These are phyloP conservation scores for Liopterus haemorrhoidalis DNA, from an alignment of 2,888 invertebrate genomes.

Conservation along the genomic window DNA sequence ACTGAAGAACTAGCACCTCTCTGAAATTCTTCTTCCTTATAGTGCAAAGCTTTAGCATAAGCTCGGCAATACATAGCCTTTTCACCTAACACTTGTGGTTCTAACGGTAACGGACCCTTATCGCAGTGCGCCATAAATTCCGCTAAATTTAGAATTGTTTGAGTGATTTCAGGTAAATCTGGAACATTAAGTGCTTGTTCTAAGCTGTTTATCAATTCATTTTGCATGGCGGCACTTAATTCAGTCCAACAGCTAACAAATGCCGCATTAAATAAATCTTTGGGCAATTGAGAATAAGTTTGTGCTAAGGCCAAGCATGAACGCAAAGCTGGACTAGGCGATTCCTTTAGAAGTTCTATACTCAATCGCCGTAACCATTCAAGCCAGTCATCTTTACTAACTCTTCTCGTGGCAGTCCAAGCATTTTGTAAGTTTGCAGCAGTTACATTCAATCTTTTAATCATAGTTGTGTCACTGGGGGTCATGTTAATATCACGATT, in stretches of 20 bases:
- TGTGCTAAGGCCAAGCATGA: conserved; percentile 91
- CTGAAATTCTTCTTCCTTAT: conserved; percentile 92
- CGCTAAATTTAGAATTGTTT: conserved; percentile 92
- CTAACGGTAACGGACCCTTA: conserved; percentile 86
- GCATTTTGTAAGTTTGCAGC: conserved; percentile 79
- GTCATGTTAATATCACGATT: conserved; percentile 63
- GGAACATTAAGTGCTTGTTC: conserved; percentile 87
- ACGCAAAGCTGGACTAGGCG: conserved; percentile 86
- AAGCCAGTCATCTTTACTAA: conserved; percentile 97
- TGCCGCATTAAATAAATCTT: conserved; percentile 96
- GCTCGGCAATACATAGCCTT: conserved; percentile 89
- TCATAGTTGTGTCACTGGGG: conserved; percentile 64
- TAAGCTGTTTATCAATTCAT: conserved; percentile 78
- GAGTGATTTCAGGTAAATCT: conserved; percentile 92
- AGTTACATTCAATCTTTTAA: conserved; percentile 76
- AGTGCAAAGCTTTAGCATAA: conserved; percentile 79
- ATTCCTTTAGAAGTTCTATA: conserved; percentile 89
- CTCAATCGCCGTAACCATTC: conserved; percentile 93
- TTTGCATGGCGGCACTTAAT: conserved; percentile 70
- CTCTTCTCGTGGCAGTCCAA: conserved; percentile 86
- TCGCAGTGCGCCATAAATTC: conserved; percentile 99
- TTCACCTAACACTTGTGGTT: conserved; percentile 80
- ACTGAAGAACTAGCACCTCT: conserved; percentile 76
- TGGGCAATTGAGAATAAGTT: conserved; percentile 89
- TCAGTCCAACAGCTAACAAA: conserved; percentile 99